phyloP scores from a whole-genome alignment of 2,113 vertebrate species.

The Aegotheles bennettii region DNA sequence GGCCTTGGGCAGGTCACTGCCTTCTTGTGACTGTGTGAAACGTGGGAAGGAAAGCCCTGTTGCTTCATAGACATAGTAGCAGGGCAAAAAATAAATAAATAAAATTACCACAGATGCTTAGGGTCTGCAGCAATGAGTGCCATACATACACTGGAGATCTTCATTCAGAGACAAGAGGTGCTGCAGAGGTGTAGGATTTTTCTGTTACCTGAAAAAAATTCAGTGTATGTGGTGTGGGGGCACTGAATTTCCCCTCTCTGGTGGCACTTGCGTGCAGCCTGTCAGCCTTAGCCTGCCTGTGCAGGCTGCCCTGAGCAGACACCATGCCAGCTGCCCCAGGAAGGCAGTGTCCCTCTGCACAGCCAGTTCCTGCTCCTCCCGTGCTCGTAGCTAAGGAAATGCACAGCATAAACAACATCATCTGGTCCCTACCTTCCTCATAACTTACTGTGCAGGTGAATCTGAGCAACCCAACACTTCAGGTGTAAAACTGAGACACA shows the following conservation, averaged over 20 bases:
- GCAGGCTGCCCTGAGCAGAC: fast-evolving
- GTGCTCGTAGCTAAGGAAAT: not conserved
- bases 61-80: not conserved
- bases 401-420: fast-evolving
- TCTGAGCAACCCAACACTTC: not conserved
- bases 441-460: not conserved
- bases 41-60: not conserved
- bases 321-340: too few species aligned
- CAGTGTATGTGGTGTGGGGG: too few species aligned
- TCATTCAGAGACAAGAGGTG: not conserved
- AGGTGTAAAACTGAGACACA: not conserved
- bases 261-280: not conserved
- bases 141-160: not conserved
- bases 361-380: not conserved
- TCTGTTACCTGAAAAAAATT: not conserved
- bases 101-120: fast-evolving
- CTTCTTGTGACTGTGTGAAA: not conserved
- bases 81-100: not conserved
- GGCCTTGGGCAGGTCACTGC: fast-evolving
- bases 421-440: not conserved
- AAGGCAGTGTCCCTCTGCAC: not conserved
- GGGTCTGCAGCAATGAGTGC: not conserved
- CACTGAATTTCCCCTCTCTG: not conserved
- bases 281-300: not conserved
- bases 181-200: not conserved